Conservation (phyloP, 1,140 invertebrate species). For the Cydia pomonella region DNA sequence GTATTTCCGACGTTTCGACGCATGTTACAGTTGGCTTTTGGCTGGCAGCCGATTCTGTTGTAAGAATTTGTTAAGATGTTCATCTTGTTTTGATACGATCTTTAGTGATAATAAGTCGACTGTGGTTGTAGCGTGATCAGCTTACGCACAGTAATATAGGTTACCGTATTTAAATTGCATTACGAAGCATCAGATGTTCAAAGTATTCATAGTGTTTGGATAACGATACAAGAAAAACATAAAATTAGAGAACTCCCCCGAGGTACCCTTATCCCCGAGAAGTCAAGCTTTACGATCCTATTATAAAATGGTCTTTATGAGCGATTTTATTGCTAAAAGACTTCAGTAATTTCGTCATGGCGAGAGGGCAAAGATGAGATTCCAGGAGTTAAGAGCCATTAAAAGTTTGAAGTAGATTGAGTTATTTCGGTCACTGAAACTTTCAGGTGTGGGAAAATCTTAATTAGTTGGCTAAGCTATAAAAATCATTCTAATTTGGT, state of each 20-base stretch:
- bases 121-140: too few species aligned
- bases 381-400: conserved; percentile 62
- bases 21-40: too few species aligned
- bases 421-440: conserved; percentile 57
- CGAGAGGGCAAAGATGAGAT: conserved; percentile 61
- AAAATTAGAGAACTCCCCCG: conserved; percentile 60
- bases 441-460: conserved; percentile 24
- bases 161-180: too few species aligned
- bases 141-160: too few species aligned
- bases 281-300: conserved; percentile 69
- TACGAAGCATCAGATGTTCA: conserved; percentile 45
- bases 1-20: too few species aligned
- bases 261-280: conserved; percentile 51
- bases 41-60: too few species aligned
- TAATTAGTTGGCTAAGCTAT: not conserved
- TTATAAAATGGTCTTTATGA: conserved; percentile 78
- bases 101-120: too few species aligned
- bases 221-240: conserved; percentile 55
- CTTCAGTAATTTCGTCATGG: conserved; percentile 73
- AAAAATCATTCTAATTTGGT: conserved; percentile 3
- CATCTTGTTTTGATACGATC: too few species aligned
- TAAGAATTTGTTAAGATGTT: too few species aligned
- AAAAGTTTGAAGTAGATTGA: conserved; percentile 58
- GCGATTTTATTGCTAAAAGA: conserved; percentile 72
- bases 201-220: conserved; percentile 50